phyloP scores from a whole-genome alignment of 2,888 invertebrate genomes.

The Cheilosia scutellata region DNA sequence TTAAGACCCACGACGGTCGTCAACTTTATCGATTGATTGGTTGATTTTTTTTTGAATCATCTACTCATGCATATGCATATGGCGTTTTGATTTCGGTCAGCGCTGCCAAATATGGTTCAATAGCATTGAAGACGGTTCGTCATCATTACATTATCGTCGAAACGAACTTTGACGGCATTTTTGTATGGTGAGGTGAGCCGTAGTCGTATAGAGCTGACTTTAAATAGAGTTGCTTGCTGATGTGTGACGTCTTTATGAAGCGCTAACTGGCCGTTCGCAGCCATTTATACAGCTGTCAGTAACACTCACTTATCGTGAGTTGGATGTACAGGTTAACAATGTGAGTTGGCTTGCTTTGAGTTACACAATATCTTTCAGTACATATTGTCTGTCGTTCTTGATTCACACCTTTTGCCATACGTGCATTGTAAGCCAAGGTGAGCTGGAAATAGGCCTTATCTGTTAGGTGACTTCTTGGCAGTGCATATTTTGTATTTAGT shows the following conservation, averaged over 20 bases:
- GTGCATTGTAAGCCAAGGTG: slow-evolving; percentile 62
- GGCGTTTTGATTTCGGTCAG: slow-evolving; percentile 58
- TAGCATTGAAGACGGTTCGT: slow-evolving; percentile 58
- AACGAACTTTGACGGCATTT: slow-evolving; percentile 40
- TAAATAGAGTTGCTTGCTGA: no score
- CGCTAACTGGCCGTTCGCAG: not conserved
- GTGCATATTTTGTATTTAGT: not conserved
- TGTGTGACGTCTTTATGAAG: no score
- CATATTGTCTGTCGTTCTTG: slow-evolving; percentile 4
- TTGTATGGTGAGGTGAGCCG: slow-evolving; percentile 9
- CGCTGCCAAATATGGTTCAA: slow-evolving; percentile 60
- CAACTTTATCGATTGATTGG: slow-evolving; percentile 33
- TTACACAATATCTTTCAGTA: slow-evolving; percentile 35
- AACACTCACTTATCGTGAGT: slow-evolving; percentile 23
- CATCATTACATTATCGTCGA: slow-evolving; percentile 61
- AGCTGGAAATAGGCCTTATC: slow-evolving; percentile 41
- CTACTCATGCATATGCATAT: slow-evolving; percentile 41
- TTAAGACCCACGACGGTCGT: slow-evolving; percentile 62
- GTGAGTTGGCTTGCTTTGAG: slow-evolving; percentile 1
- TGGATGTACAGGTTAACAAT: slow-evolving; percentile 30
- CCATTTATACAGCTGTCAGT: slow-evolving; percentile 36
- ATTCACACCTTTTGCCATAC: not conserved
- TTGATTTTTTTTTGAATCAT: not conserved
- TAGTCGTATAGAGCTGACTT: not conserved
- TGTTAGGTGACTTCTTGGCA: slow-evolving; percentile 10